Evolutionary conservation across 1,140 invertebrate genomes (phyloP).

Genomic region (Drosophila triauraria): DNA sequence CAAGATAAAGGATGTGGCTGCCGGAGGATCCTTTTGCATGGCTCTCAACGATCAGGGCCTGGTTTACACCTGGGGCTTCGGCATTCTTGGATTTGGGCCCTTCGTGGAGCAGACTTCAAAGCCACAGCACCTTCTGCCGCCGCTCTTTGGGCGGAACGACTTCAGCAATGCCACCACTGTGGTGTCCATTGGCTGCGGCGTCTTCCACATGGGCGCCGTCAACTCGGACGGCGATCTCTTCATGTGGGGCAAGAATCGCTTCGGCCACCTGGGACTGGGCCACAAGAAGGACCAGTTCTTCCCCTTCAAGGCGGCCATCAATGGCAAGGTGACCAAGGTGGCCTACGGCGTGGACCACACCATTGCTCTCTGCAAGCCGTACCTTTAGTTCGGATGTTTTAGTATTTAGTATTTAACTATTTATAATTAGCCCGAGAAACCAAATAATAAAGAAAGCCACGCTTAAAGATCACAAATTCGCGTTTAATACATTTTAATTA

Average conservation of each 20-base stretch:
- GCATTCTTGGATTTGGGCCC: constrained; percentile 95
- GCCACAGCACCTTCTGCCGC: constrained; percentile 91
- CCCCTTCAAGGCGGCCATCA: constrained; percentile 93
- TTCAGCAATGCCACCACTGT: constrained; percentile 90
- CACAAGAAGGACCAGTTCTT: constrained; percentile 93
- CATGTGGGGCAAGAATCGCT: constrained; percentile 95
- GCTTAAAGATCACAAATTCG: constrained; percentile 81
- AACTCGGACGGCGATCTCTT: constrained; percentile 93
- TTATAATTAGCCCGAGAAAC: background rate
- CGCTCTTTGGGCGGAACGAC: constrained; percentile 94
- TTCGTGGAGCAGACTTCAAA: constrained; percentile 87
- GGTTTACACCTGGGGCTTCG: constrained; percentile 97
- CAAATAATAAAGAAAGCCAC: constrained; percentile 9
- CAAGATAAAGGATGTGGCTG: constrained; percentile 92
- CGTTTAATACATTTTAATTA: constrained; percentile 82
- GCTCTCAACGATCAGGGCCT: constrained; percentile 89
- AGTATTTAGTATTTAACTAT: background rate
- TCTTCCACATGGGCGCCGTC: constrained; percentile 92
- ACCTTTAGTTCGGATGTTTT: constrained; percentile 80
- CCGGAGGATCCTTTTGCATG: constrained; percentile 95
- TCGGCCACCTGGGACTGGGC: constrained; percentile 93
- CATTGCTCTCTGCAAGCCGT: constrained; percentile 91
- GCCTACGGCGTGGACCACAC: constrained; percentile 94
- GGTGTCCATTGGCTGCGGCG: constrained; percentile 89
- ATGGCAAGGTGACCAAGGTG: constrained; percentile 90